Evolutionary conservation across 2,113 vertebrate genomes (phyloP).

Genomic region (Dromas ardeola): DNA sequence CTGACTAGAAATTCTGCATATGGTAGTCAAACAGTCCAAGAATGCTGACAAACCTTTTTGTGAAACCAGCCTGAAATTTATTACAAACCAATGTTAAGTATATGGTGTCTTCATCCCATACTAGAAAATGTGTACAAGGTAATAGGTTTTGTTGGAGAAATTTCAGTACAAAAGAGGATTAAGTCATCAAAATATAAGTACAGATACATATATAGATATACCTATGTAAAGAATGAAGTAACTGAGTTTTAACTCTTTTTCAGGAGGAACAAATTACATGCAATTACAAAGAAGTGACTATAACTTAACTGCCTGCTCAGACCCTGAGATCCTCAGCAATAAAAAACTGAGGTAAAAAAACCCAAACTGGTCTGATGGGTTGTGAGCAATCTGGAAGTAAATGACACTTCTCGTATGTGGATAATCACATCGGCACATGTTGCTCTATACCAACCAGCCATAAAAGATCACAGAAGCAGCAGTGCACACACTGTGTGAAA

Average conservation of each 20-base stretch:
- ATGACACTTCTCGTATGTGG: not conserved
- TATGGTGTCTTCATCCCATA: not conserved
- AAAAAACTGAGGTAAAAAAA: not conserved
- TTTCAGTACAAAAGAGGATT: not conserved
- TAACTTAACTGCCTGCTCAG: not conserved
- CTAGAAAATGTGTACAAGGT: not conserved
- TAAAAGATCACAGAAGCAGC: constrained; percentile 13
- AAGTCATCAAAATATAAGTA: not conserved
- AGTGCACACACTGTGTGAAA: not conserved
- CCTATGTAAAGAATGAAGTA: not conserved
- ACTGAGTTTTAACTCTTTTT: not conserved
- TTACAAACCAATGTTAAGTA: not conserved
- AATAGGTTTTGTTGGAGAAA: not conserved
- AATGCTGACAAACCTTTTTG: not conserved
- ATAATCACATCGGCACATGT: not conserved
- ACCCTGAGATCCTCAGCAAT: not conserved
- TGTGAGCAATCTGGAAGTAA: not conserved
- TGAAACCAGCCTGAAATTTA: not conserved
- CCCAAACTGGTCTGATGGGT: not conserved
- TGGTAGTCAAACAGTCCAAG: not conserved
- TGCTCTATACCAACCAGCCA: not conserved
- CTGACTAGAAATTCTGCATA: not conserved
- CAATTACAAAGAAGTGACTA: not conserved
- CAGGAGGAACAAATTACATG: not conserved
- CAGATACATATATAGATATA: not conserved